Evolutionary conservation across 2,797 vertebrate genomes (phyloP), one percentile per base, ranked within the genome.

Genomic region (Lepilemur ruficaudatus): DNA sequence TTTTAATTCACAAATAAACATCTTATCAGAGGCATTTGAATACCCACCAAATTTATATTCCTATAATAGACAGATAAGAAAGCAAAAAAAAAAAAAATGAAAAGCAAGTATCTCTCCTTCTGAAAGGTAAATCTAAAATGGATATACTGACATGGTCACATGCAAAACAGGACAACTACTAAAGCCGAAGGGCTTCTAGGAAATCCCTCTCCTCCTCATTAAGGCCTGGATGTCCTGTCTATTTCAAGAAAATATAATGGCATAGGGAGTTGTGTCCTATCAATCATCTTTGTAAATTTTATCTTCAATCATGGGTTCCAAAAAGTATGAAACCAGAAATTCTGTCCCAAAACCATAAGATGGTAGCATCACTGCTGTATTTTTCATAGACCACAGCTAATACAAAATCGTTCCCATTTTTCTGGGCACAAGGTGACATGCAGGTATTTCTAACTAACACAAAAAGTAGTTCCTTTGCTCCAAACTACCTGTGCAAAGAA

Each of bases 1-100:
- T 92, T 91, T 95, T 96, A 81, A 96, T 80, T 95, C 59, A 96
- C 38, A 81, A 92, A 85, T 94, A 94, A 96, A 92, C 46, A 95
- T 48, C 23, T 96, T 67, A 86, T 86, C 10, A 84, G 52, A 89
- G 63, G 61, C 23, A 86, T 80, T 20, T 91, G 88, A 97, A 92
- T 94, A 35, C 11, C 23, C 15, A 91, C 10, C 35, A 96, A 63
- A 89, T 76, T 23, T 76, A 90, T 57, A n/a, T 57, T 95, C 38
- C 82, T 92, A 4, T 86, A 96, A 69, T 17, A 81, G 75, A 97
- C 28, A 81, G 12, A 92, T 78, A 85, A 17, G 59, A 88, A 94
- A 89, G 43, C 18, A 72, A 52, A 48, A 92, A 73, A 52, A 52
- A 92, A 81, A 80, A 65, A 59, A 48, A 80, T 10, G 15, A 57